phyloP scores from a whole-genome alignment of 64 coral and sea anemone species.

The Catalaphyllia jardinei region DNA sequence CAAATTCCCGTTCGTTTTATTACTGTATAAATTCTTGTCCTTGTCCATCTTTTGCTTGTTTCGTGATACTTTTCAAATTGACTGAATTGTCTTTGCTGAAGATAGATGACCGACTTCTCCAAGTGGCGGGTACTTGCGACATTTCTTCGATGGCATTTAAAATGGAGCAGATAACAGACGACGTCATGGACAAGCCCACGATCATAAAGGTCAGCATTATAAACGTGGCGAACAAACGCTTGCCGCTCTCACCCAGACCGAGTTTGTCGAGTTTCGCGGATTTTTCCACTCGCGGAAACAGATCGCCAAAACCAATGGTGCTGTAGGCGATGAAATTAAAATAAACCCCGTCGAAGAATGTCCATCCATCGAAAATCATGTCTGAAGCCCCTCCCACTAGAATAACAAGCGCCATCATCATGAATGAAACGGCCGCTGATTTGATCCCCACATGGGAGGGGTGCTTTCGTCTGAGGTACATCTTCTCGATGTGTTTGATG shows the following conservation, averaged over 20 bases:
- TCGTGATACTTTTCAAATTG: neutral
- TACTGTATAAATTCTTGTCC: neutral
- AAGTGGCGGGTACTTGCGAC: conserved; percentile 47
- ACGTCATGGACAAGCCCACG: conserved; percentile 68
- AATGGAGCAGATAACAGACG: conserved; percentile 72
- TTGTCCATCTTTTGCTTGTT: neutral
- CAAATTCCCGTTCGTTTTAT: neutral
- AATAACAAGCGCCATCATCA: conserved; percentile 61
- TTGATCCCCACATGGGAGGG: conserved; percentile 54
- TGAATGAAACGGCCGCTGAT: conserved; percentile 57
- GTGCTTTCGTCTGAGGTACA: neutral
- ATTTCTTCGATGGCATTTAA: conserved; percentile 71
- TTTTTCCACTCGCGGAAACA: conserved; percentile 73
- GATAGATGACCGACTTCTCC: neutral
- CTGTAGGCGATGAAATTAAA: conserved; percentile 81
- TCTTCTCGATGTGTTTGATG: conserved; percentile 47
- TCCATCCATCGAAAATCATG: conserved; percentile 80
- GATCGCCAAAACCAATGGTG: conserved; percentile 84
- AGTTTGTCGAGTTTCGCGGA: conserved; percentile 72
- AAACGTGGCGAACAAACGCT: conserved; percentile 63
- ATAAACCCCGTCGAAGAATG: conserved; percentile 86
- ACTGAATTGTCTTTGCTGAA: neutral
- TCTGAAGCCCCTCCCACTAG: conserved; percentile 66
- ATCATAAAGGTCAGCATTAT: conserved; percentile 67
- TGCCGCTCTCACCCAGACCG: conserved; percentile 65